Conservation (phyloP, 2,113 vertebrate genomes). For the Eolophus roseicapilla region DNA sequence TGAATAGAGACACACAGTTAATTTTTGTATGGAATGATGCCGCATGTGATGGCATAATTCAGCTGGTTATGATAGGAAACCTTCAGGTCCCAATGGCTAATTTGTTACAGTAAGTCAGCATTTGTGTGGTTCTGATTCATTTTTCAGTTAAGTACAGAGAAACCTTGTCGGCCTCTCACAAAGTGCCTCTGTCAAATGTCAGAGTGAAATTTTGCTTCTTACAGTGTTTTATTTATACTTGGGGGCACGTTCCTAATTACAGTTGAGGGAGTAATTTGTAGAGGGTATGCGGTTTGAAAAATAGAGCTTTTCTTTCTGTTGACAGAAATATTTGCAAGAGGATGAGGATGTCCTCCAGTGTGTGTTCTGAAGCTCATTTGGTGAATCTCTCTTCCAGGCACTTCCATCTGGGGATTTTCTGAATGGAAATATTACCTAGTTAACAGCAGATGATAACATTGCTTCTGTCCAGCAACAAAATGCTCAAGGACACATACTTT, state of each 20-base stretch:
- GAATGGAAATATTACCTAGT: neutral
- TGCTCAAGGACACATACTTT: neutral
- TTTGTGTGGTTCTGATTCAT: neutral
- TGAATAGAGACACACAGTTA: neutral
- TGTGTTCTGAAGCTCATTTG: neutral
- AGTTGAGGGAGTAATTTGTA: constrained; percentile 12
- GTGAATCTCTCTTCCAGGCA: neutral
- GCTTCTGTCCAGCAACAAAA: neutral
- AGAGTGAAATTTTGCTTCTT: neutral
- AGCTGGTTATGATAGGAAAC: neutral
- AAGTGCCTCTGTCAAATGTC: constrained; percentile 4
- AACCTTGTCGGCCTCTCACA: neutral
- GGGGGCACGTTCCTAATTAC: constrained; percentile 38
- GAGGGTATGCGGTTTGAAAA: neutral
- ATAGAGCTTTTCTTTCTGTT: neutral
- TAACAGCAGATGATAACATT: neutral
- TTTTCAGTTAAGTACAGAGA: constrained; percentile 16
- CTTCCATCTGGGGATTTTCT: neutral
- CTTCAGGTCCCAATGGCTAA: neutral
- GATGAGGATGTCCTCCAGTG: neutral
- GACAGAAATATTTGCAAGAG: constrained; percentile 18
- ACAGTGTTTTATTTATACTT: constrained; percentile 18
- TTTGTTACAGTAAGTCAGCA: neutral
- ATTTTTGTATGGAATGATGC: neutral
- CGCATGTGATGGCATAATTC: neutral